Percentiles rank a stretch among this genome's conserved stretches.
These are phyloP conservation scores for Ibycter americanus DNA, from an alignment of 2,797 vertebrate species.

Conservation along the genomic window DNA sequence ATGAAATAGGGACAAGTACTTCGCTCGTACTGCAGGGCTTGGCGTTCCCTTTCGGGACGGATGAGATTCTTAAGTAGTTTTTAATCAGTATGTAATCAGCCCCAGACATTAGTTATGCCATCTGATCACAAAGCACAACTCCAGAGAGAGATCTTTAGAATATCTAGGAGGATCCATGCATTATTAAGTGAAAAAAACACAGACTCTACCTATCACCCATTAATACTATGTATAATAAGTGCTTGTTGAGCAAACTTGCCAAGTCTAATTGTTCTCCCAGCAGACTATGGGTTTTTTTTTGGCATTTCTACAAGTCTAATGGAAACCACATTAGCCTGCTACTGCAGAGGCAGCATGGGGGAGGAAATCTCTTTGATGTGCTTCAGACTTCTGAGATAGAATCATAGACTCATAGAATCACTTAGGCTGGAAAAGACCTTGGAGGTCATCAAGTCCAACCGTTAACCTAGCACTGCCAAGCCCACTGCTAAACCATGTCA, in stretches of 20 bases:
- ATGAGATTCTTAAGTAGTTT: neutral
- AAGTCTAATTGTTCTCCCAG: neutral
- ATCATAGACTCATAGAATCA: no score
- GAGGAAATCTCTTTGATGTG: neutral
- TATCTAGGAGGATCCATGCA: conserved; percentile 3
- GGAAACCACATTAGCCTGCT: neutral
- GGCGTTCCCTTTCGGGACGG: neutral
- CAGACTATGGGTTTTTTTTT: neutral
- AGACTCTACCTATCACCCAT: neutral
- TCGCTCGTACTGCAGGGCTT: neutral
- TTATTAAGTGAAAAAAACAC: conserved; percentile 32
- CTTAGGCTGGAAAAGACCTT: no score
- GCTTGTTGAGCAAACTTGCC: conserved; percentile 42
- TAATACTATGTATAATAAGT: neutral
- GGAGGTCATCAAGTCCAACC: no score
- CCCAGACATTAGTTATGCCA: neutral
- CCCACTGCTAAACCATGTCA: no score
- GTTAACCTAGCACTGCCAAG: no score
- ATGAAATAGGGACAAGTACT: neutral
- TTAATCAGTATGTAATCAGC: conserved; percentile 30
- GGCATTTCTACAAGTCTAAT: neutral
- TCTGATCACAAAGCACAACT: conserved; percentile 39
- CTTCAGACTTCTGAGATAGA: neutral
- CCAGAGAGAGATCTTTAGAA: neutral
- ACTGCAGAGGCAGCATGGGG: neutral